Evolutionary conservation across 2,113 vertebrate species (phyloP).

Genomic region (Edolisoma coerulescens): DNA sequence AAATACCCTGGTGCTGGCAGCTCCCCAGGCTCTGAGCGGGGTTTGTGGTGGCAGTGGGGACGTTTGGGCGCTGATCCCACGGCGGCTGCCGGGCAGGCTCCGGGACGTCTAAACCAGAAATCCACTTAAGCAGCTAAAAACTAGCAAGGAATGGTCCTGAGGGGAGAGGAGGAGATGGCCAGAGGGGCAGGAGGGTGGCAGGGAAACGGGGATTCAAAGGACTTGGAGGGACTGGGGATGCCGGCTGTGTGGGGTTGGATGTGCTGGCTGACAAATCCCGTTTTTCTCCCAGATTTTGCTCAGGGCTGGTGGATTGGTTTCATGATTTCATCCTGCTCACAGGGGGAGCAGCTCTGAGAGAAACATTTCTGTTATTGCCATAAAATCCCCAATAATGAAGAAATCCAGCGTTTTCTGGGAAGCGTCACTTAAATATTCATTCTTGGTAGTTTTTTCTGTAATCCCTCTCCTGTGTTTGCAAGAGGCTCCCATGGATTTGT

Average conservation of each 20-base stretch:
- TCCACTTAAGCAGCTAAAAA: not conserved
- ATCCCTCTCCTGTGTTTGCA: not conserved
- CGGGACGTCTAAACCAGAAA: not conserved
- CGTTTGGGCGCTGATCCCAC: no score
- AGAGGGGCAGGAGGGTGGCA: not conserved
- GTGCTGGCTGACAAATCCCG: not conserved
- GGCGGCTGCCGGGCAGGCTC: no score
- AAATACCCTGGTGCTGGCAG: rapidly evolving
- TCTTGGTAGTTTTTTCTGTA: not conserved
- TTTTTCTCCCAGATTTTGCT: not conserved
- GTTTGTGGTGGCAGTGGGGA: no score
- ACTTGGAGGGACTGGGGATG: not conserved
- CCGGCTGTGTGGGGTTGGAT: not conserved
- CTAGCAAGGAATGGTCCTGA: no score
- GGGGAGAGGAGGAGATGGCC: not conserved
- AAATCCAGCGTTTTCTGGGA: not conserved
- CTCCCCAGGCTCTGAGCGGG: no score
- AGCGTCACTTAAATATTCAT: not conserved
- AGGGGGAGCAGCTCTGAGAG: not conserved
- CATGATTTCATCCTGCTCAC: not conserved
- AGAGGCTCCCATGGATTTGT: not conserved
- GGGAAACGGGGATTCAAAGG: not conserved
- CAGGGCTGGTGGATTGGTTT: not conserved
- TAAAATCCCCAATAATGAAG: not conserved
- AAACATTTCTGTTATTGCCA: not conserved